Evolutionary conservation across 1,140 invertebrate genomes (phyloP), one percentile per base, ranked within the genome.

Genomic region (Littorina saxatilis): DNA sequence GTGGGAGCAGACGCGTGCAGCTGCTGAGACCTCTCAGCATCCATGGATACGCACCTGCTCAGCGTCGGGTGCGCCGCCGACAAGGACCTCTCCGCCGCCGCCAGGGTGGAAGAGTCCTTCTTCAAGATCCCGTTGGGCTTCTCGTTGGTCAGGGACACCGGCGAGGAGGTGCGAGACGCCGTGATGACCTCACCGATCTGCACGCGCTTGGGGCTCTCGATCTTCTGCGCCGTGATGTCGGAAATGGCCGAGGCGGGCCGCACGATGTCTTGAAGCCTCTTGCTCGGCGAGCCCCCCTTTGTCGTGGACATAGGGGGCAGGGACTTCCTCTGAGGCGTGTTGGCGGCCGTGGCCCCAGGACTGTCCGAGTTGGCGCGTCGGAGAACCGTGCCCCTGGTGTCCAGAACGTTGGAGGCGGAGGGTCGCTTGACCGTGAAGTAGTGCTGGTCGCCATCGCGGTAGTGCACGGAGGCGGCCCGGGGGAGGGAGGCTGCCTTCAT

Each of bases 351-450:
- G 13, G 52, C 15, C 74, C 73, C 63, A 50, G 78, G 47, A 66
- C 75, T 68, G 39, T 66, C 73, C 13, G 68, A 68, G 50, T 50
- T 76, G n/a, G 76, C 35, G 2, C 78, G 66, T 11, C 47, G 11
- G 20, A 74, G 79, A 20, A 77, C 72, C n/a, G 79, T 61, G 15
- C 76, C 75, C 32, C 43, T 73, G 32, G 73, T 70, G 91, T 97
- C 97, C 92, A 97, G 97, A n/a, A 97, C 94, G 43, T 96, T 97
- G 17, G 96, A 96, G 86, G 95, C 96, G 83, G 96, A 97, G 29
- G 96, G 96, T 29, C 85, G 86, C 84, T 89, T 89, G n/a, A 86
- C 76, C 29, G 86, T 68, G 63, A 63, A 55, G 73, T 58, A 81
- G 72, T 68, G 80, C n/a, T 66, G 78, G 43, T 43, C 63, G n/a